Evolutionary conservation across 2,797 vertebrate species (phyloP).

Genomic region (Dicrostonyx torquatus): DNA sequence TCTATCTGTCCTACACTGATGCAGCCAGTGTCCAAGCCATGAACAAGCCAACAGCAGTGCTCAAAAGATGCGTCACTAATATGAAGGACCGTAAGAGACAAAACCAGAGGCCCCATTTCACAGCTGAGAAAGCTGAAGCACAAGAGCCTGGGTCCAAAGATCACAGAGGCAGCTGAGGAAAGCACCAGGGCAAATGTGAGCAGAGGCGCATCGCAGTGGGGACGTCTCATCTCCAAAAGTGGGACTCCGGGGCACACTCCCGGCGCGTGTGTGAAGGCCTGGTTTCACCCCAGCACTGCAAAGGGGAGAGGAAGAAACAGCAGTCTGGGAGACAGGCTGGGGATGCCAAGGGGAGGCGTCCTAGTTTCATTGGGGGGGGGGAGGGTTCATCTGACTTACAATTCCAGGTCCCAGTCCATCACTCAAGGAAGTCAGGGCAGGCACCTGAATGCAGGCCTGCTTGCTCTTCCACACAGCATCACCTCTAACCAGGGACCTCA

Average conservation of each 20-base stretch:
- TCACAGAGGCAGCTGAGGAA: not conserved
- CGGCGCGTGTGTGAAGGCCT: not conserved
- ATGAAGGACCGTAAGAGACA: not conserved
- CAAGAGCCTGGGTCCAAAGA: not conserved
- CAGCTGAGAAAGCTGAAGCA: conserved; percentile 4
- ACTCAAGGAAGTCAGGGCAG: not conserved
- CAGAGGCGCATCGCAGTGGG: not conserved
- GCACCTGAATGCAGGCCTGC: not conserved
- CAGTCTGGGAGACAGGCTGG: not conserved
- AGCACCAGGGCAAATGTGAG: not conserved
- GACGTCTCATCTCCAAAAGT: not conserved
- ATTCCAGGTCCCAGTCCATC: not conserved
- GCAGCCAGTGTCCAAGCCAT: not conserved
- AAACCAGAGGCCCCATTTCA: not conserved
- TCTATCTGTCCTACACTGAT: not conserved
- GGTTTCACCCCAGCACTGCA: not conserved
- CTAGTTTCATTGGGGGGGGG: not conserved
- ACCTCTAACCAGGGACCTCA: not conserved
- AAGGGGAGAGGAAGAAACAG: not conserved
- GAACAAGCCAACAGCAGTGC: not conserved
- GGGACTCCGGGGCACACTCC: not conserved
- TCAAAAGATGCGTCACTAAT: not conserved
- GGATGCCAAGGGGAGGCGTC: no score
- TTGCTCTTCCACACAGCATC: not conserved
- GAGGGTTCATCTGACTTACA: not conserved